Evolutionary conservation across 2,797 vertebrate genomes (phyloP), one percentile per base, ranked within the genome.

Genomic region (Cynopterus sphinx): DNA sequence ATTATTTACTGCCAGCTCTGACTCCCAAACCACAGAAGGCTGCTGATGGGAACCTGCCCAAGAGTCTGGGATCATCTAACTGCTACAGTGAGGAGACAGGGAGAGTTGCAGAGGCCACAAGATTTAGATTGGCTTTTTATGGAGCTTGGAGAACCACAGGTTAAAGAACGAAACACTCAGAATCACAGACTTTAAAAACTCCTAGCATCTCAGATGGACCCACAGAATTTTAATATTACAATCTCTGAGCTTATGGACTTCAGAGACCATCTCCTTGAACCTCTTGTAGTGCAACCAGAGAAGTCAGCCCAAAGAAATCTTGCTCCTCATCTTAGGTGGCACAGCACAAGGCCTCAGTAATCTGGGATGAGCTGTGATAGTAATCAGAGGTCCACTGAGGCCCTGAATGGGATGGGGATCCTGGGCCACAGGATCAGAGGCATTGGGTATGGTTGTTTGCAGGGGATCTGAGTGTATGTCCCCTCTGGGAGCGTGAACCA

Each of bases 121-220:
- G 65, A 31, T 63, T 85, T 71, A 73, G 43, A 31, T 28, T 24
- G 1, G 81, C 71, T 84, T 94, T 90, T 94, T 63, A 61, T 39
- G 75, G 71, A 46, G 74, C 63, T 90, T 59, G 15, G 31, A 90
- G 87, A 95, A 75, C 49, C 90, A 49, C 55, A 70, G 46, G 9
- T 78, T 94, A 3, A 0, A 92, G 85, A 95, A 81, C 91, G 96
- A 74, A 90, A 68, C 68, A 41, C 75, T 93, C 84, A 77, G 89
- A 94, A 91, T 87, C 78, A 70, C 5, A 79, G 78, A 78, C 31
- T 89, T 93, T 94, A 46, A 95, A 85, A 90, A 90, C 57, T 74
- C 39, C 46, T 87, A 84, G 75, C 55, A 81, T 84, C 63, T 92
- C 82, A 87, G 31, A 82, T 91, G 59, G 79, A 71, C 70, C 78